A percentile compares a stretch with the other conserved stretches of the same genome.
phyloP scores from a whole-genome alignment of 2,113 vertebrate genomes.

The Cettia cetti region DNA sequence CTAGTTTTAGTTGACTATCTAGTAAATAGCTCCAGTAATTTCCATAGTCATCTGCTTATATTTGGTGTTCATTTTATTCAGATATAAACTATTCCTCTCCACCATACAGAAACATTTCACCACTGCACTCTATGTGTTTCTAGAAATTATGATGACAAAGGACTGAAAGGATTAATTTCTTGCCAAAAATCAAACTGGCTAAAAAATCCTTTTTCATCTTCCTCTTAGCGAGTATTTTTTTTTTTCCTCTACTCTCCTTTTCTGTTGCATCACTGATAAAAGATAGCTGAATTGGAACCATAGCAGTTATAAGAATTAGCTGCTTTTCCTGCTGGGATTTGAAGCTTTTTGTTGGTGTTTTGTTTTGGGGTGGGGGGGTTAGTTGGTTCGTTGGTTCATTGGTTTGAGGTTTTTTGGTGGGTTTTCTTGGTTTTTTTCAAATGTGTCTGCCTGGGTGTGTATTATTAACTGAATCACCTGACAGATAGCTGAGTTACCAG shows the following conservation, averaged over 20 bases:
- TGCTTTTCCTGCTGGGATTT: neutral
- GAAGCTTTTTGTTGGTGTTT: neutral
- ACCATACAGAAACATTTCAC: neutral
- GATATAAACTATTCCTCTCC: neutral
- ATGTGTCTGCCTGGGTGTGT: neutral
- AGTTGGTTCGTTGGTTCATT: neutral
- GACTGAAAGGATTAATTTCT: neutral
- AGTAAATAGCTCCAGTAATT: neutral
- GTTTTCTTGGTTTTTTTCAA: too few relatives aligned
- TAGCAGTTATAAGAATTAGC: neutral
- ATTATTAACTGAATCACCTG: neutral
- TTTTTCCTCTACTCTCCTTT: neutral
- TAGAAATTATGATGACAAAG: neutral
- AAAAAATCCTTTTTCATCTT: neutral
- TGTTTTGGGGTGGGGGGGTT: accelerated
- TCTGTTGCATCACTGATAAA: neutral
- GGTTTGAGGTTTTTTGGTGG: neutral
- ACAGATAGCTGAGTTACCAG: neutral
- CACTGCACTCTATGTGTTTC: neutral
- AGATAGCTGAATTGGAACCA: neutral
- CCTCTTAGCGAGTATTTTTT: neutral
- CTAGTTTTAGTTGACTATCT: neutral
- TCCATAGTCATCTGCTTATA: neutral
- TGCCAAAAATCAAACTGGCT: neutral
- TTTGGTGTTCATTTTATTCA: neutral